These are phyloP conservation scores for Garrulus glandarius DNA, from an alignment of 2,797 vertebrate species.

Conservation along the genomic window DNA sequence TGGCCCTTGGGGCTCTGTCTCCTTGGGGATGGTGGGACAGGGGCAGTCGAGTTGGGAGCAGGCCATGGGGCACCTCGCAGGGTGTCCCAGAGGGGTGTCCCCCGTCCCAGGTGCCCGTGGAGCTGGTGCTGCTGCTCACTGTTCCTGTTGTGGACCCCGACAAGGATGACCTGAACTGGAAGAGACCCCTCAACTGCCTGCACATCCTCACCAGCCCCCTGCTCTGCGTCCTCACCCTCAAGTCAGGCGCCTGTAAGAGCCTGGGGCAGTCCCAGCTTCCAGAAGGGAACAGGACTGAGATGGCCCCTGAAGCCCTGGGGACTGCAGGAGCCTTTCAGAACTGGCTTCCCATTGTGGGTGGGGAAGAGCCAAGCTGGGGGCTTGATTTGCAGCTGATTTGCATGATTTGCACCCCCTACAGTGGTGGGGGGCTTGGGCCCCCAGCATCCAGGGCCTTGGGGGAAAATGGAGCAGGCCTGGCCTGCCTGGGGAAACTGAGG, in stretches of 20 bases:
- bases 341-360: not conserved
- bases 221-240: conserved; percentile 83
- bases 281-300: rapidly evolving
- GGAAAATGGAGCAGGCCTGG: not conserved
- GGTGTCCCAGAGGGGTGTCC: not conserved
- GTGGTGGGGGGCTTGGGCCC: not conserved
- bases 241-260: conserved; percentile 88
- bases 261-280: not conserved
- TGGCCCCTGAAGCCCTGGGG: not conserved
- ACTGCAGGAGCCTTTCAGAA: not conserved
- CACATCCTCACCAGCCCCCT: conserved; percentile 86
- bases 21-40: not conserved
- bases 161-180: conserved; percentile 92
- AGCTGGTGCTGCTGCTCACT: conserved; percentile 87
- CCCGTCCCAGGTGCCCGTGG: conserved; percentile 80
- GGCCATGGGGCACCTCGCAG: not conserved
- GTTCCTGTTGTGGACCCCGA: conserved; percentile 90
- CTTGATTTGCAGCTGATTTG: not conserved
- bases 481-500: not conserved
- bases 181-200: conserved; percentile 92
- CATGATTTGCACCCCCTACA: not conserved
- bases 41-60: rapidly evolving
- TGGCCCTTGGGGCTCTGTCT: not conserved
- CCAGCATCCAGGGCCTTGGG: too few species aligned
- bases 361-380: not conserved